Evolutionary conservation across 2,888 invertebrate genomes (phyloP).

Genomic region (Eumacrocentrus americanus): DNA sequence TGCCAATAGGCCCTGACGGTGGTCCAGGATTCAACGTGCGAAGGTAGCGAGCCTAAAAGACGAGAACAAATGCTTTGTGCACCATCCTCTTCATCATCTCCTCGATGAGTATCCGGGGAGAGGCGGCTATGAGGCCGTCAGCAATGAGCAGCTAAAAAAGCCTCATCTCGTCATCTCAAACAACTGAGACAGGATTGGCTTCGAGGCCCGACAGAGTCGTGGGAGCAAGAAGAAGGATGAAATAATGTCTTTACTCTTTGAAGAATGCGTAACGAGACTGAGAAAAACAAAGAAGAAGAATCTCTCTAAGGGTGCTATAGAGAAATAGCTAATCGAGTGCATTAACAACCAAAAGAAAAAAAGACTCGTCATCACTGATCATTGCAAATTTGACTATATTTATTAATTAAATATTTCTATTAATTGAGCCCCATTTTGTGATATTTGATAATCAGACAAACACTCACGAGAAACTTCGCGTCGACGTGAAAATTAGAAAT

Average conservation of each 20-base stretch:
- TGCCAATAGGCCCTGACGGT: constrained; percentile 82
- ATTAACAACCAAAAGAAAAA: not conserved
- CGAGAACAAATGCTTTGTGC: constrained; percentile 5
- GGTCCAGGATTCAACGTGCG: constrained; percentile 73
- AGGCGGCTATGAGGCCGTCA: constrained; percentile 56
- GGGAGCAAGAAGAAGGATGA: not conserved
- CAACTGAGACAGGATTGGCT: not conserved
- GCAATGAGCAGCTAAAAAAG: constrained; percentile 40
- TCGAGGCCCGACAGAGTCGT: not conserved
- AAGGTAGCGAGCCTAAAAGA: constrained; percentile 71
- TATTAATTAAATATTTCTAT: constrained; percentile 30
- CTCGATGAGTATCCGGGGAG: constrained; percentile 32
- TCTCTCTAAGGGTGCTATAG: constrained; percentile 5
- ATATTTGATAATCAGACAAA: not conserved
- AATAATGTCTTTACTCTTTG: too few relatives aligned
- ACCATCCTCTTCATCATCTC: constrained; percentile 15
- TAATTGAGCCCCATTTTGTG: constrained; percentile 12
- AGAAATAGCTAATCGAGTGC: constrained; percentile 19
- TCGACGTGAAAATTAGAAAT: not conserved
- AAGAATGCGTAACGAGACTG: too few relatives aligned
- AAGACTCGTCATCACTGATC: constrained; percentile 37
- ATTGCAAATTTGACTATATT: constrained; percentile 36
- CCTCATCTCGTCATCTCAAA: constrained; percentile 28
- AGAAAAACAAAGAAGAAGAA: too few relatives aligned
- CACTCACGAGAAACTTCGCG: not conserved